Evolutionary conservation across 2,113 vertebrate species (phyloP).

Genomic region (Petrocephalus zakoni): DNA sequence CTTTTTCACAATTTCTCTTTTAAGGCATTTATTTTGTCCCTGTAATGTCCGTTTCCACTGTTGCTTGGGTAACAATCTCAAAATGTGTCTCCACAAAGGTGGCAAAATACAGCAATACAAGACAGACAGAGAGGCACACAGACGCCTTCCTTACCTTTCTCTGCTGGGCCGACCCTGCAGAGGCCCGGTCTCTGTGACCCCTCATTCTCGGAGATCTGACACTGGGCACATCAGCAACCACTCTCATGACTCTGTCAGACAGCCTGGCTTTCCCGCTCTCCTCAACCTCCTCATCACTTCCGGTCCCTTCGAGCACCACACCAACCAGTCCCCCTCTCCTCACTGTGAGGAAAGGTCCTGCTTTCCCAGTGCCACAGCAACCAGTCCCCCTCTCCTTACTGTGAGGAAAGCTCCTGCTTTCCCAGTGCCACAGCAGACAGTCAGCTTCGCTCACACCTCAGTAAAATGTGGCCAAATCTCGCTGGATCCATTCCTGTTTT

Average conservation of each 20-base stretch:
- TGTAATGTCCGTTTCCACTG: neutral
- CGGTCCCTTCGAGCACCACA: conserved; percentile 28
- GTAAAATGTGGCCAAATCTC: neutral
- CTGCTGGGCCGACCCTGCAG: conserved; percentile 59
- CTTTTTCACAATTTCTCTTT: neutral
- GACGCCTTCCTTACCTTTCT: conserved; percentile 53
- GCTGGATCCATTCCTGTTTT: neutral
- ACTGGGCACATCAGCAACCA: conserved; percentile 54
- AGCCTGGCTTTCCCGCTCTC: conserved; percentile 21
- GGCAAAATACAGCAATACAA: neutral
- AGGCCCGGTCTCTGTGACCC: conserved; percentile 46
- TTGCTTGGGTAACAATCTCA: neutral
- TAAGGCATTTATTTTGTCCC: neutral
- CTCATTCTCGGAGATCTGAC: conserved; percentile 66
- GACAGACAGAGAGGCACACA: conserved; percentile 17
- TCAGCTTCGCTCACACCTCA: neutral
- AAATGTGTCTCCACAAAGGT: neutral
- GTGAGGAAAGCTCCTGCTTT: neutral
- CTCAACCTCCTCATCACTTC: neutral
- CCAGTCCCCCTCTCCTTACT: conserved; percentile 31
- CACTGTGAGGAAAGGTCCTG: neutral
- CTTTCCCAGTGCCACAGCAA: neutral
- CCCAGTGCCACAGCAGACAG: neutral
- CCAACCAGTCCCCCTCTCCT: conserved; percentile 44
- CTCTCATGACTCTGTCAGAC: conserved; percentile 54